Conservation (phyloP, 2,888 invertebrate genomes). For the Drosophila setosimentum region DNA sequence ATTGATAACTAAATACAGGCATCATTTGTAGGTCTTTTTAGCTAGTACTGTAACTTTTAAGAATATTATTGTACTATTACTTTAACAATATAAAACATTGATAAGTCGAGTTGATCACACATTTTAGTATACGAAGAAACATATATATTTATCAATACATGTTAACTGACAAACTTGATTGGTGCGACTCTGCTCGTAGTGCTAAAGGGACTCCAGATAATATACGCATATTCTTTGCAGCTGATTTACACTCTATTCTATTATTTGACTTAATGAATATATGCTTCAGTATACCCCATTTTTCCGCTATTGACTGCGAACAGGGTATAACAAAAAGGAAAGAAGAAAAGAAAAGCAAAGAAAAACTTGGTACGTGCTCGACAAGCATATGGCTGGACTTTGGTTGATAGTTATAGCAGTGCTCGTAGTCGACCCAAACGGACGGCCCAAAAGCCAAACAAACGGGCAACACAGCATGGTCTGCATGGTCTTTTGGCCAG, state of each 20-base stretch:
- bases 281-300: neutral
- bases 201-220: neutral
- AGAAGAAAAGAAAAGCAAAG: constrained; percentile 16
- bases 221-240: neutral
- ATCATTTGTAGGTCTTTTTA: neutral
- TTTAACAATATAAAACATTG: neutral
- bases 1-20: neutral
- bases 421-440: constrained; percentile 6
- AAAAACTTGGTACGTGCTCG: constrained; percentile 65
- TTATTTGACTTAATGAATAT: neutral
- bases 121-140: too few relatives aligned
- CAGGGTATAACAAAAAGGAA: neutral
- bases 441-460: constrained; percentile 29
- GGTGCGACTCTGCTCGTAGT: neutral
- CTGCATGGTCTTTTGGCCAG: constrained; percentile 31
- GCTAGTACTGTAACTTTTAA: neutral
- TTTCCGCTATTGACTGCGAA: neutral
- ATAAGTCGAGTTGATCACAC: neutral
- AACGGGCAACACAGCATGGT: constrained; percentile 7
- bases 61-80: neutral
- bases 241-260: neutral
- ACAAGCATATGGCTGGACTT: constrained; percentile 53
- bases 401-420: constrained; percentile 24
- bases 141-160: neutral
- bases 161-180: neutral